Base-by-base conservation (phyloP, 92 coral and sea anemone genomes). In the Ricordea florida region DNA sequence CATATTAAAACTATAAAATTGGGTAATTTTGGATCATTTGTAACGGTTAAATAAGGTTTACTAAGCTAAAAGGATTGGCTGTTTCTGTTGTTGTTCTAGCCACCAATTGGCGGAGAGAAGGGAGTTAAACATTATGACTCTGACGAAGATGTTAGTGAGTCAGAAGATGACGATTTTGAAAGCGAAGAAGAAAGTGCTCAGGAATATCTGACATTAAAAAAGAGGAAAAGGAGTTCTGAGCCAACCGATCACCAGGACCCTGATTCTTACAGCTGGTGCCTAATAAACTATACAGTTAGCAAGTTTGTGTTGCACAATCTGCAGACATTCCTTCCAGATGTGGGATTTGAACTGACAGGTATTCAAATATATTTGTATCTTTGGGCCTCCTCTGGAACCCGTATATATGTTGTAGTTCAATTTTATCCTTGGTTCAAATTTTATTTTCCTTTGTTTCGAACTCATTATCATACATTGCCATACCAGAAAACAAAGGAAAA, bases 321-420 rank as follows among this genome's bases (percentile, higher is more conserved):
- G 56, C 93, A 92, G 66, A 51, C 65, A 10, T 92, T 92, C 36
- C 78, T 92, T 6, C 96, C 97, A 0, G 97, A 96, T 47, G 92
- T 96, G 25, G 97, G 99, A 9, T 84, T 96, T 67, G 99, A 96
- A 37, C 57, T 96, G 34, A 79, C 96, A 60, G 99, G 97, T 96
- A 65, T 25, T 18, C 18, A 3, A 3, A 11, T 3, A 41, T 20
- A 41, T 0, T 41, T 11, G 16, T 20, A 41, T 5, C n/a, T n/a
- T n/a, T n/a, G n/a, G n/a, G n/a, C n/a, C n/a, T n/a, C n/a, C n/a
- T n/a, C n/a, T n/a, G n/a, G n/a, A n/a, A n/a, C n/a, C n/a, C n/a
- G n/a, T n/a, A n/a, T n/a, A n/a, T n/a, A n/a, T n/a, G n/a, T n/a
- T n/a, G n/a, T n/a, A n/a, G n/a, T n/a, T n/a, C n/a, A n/a, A n/a